Conservation (phyloP, 2,888 invertebrate species). For the Schrankia costaestrigalis region DNA sequence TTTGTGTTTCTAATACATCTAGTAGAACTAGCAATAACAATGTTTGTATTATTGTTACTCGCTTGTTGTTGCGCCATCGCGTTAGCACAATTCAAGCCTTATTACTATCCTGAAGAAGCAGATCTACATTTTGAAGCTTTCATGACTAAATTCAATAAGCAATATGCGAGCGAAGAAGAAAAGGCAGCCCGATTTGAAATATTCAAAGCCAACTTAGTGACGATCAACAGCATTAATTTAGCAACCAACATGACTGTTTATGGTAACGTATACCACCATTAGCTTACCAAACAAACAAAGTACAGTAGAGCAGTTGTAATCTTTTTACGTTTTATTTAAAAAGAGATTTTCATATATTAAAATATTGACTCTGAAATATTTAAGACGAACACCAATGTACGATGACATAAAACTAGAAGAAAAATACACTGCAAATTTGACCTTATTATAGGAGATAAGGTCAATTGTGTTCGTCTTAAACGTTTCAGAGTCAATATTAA, state of each 20-base stretch:
- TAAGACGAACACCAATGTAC: too few species aligned
- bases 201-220: conserved; percentile 14
- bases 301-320: too few species aligned
- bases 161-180: conserved; percentile 11
- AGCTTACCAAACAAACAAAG: too few species aligned
- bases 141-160: conserved; percentile 3
- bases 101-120: conserved; percentile 10
- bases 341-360: too few species aligned
- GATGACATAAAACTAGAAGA: too few species aligned
- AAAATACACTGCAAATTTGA: too few species aligned
- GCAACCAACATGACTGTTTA: conserved; percentile 3
- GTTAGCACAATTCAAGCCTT: background rate
- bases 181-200: conserved; percentile 14
- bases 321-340: too few species aligned
- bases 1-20: background rate
- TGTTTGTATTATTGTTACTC: conserved; percentile 8
- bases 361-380: too few species aligned
- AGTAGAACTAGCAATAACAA: too few species aligned
- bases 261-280: conserved; percentile 9
- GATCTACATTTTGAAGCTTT: conserved; percentile 14
- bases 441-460: too few species aligned
- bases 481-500: too few species aligned
- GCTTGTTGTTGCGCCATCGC: conserved; percentile 1
- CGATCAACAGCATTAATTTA: conserved; percentile 6
- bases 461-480: too few species aligned